Evolutionary conservation across 2,797 vertebrate species (phyloP).

Genomic region (Centroberyx gerrardi): DNA sequence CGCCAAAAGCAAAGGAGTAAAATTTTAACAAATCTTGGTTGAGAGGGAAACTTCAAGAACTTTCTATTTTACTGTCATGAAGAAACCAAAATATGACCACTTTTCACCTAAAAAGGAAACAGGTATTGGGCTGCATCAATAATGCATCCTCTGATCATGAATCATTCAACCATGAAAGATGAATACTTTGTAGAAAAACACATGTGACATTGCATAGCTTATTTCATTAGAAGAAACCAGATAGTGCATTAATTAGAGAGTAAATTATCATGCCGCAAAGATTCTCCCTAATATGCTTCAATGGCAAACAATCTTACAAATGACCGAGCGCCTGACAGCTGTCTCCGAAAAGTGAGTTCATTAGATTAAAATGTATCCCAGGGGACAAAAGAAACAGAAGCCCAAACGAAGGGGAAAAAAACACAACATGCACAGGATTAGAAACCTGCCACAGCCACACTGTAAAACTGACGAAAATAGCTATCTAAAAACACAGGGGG

Average conservation of each 20-base stretch:
- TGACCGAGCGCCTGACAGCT: conserved; percentile 70
- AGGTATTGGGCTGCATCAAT: conserved; percentile 29
- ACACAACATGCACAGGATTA: conserved; percentile 10
- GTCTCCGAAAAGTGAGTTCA: conserved; percentile 60
- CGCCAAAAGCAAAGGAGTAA: neutral
- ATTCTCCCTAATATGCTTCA: conserved; percentile 61
- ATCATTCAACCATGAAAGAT: conserved; percentile 48
- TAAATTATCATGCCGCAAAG: conserved; percentile 46
- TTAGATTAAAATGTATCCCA: conserved; percentile 50
- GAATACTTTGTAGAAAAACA: conserved; percentile 54
- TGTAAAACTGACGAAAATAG: conserved; percentile 31
- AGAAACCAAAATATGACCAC: conserved; percentile 13
- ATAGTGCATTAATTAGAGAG: conserved; percentile 58
- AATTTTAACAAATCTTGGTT: neutral
- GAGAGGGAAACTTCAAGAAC: neutral
- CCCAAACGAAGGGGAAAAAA: conserved; percentile 14
- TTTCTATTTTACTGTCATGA: conserved; percentile 11
- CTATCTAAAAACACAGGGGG: conserved; percentile 9
- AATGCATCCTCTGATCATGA: conserved; percentile 43
- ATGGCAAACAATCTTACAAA: conserved; percentile 64
- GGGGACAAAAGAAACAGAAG: conserved; percentile 43
- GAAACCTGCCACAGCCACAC: conserved; percentile 28
- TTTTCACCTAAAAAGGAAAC: conserved; percentile 33
- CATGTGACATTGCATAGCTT: conserved; percentile 43
- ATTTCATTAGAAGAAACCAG: conserved; percentile 51